A percentile compares a stretch with the other conserved stretches of the same genome.
These are phyloP conservation scores for Tamandua tetradactyla DNA, from an alignment of 2,797 vertebrate genomes.

Conservation along the genomic window DNA sequence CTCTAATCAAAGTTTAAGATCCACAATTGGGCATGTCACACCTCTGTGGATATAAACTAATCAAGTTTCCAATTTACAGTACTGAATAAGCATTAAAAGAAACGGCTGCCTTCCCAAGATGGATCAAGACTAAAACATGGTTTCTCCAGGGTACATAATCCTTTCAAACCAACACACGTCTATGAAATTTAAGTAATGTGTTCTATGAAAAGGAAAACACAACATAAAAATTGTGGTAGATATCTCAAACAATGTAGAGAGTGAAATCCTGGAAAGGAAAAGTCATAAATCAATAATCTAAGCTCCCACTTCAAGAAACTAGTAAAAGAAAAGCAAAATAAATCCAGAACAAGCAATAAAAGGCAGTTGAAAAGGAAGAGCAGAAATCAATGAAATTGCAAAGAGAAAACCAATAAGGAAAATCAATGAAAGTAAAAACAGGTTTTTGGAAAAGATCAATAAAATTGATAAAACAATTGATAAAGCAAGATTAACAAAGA, in stretches of 20 bases:
- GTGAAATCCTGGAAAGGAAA: background rate
- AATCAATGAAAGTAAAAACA: background rate
- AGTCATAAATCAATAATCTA: background rate
- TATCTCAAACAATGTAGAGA: background rate
- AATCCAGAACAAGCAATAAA: background rate
- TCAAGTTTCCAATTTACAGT: no score
- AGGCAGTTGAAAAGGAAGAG: background rate
- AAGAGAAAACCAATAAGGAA: background rate
- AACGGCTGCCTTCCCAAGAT: no score
- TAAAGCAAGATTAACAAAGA: background rate
- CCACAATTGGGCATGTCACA: no score
- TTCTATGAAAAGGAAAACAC: background rate
- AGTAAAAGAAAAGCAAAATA: background rate
- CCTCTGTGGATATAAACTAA: no score
- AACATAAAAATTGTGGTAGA: background rate
- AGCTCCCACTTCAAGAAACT: background rate
- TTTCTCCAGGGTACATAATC: no score
- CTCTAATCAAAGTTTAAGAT: no score
- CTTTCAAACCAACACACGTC: no score
- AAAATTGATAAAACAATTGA: no score
- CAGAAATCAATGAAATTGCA: background rate
- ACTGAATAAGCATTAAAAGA: no score
- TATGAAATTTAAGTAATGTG: background rate
- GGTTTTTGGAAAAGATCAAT: background rate
- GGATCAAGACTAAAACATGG: no score